Evolutionary conservation across 2,113 vertebrate species (phyloP), one percentile per base, ranked within the genome.

Genomic region (Scatophagus argus): DNA sequence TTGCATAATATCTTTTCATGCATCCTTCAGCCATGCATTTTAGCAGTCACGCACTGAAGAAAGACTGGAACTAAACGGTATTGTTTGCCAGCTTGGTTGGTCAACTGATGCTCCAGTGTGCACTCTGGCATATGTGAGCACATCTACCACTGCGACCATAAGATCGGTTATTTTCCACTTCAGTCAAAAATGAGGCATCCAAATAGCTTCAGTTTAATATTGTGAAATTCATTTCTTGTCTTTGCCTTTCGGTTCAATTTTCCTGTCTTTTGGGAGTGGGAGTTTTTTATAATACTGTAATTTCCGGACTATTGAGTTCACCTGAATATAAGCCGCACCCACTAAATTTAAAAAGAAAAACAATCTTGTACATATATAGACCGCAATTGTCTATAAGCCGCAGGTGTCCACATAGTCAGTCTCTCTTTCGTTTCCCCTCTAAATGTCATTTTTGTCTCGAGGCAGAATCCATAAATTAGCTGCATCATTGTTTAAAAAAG

Each of bases 1-100:
- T 79, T 77, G 68, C 63, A 56, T 74, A 68, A 61, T 58, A 54
- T 54, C 43, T 55, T 38, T 55, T 62, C 25, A 63, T 59, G 14
- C 47, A 61, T 66, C 43, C 58, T 51, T 62, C 43, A 58, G 31
- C 31, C 27, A 32, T 71, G 60, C 10, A 1, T 61, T 66, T 71
- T 2, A 55, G 27, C 43, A 11, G 47, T 36, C 25, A 49, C 23
- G 63, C 36, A 34, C 8, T 31, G 44, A 71, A 23, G 17, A 52
- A 58, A 41, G n/a, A 70, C 36, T 55, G 14, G 58, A 55, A 39
- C 36, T 23, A 55, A 72, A 72, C 64, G 62, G 2, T 27, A 14
- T 64, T 34, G 38, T 44, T 25, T 63, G 34, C 59, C 23, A 39
- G 43, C 23, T 55, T 44, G 38, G 74, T 7, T 51, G 36, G 21